Conservation (phyloP, 2,888 invertebrate genomes). For the Dusona sp. region DNA sequence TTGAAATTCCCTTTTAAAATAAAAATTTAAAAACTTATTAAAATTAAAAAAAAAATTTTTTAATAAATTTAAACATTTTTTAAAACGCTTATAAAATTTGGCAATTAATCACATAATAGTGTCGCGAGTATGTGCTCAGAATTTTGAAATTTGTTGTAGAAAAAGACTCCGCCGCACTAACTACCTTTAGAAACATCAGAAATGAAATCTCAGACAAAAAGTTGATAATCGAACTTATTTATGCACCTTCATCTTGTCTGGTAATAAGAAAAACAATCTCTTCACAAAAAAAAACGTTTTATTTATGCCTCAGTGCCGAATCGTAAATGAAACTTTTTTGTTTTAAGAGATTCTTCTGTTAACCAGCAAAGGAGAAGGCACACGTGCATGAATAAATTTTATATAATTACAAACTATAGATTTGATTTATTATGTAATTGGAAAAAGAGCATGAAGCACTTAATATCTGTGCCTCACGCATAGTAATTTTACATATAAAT, state of each 20-base stretch:
- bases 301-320: background rate
- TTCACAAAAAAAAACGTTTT: background rate
- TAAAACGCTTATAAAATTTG: background rate
- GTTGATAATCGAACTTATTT: background rate
- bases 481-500: conserved; percentile 10
- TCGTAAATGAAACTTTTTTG: background rate
- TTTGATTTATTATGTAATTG: background rate
- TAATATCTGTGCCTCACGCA: background rate
- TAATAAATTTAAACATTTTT: no score
- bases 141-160: background rate
- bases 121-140: background rate
- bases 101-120: background rate
- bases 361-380: background rate
- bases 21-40: no score
- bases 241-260: background rate
- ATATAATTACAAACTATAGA: background rate
- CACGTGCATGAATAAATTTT: background rate
- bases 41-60: no score
- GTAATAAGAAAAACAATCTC: background rate
- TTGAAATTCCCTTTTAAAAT: no score
- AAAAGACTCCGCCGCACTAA: background rate
- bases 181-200: background rate
- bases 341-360: background rate
- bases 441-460: conserved; percentile 8
- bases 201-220: background rate